phyloP scores from a whole-genome alignment of 2,113 vertebrate genomes.

The Saguinus midas region DNA sequence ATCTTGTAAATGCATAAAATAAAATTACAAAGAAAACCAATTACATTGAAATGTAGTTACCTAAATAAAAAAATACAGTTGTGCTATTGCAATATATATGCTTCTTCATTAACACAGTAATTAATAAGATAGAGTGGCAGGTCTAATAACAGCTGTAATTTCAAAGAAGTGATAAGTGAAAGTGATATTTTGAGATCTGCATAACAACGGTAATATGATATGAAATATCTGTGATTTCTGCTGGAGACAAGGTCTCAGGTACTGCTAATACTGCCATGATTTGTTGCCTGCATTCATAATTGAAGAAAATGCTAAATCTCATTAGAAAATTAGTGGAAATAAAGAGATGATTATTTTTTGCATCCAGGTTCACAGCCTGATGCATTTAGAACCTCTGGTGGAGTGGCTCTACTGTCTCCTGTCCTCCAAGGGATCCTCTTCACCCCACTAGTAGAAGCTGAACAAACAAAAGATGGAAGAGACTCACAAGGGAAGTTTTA shows the following conservation, averaged over 20 bases:
- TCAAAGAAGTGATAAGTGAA: slow-evolving; percentile 60
- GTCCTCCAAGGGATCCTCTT: background rate
- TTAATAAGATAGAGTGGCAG: slow-evolving; percentile 72
- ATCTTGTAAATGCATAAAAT: slow-evolving; percentile 43
- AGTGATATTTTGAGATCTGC: slow-evolving; percentile 64
- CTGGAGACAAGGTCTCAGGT: slow-evolving; percentile 44
- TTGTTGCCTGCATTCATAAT: slow-evolving; percentile 52
- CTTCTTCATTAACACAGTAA: slow-evolving; percentile 66
- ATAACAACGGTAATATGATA: slow-evolving; percentile 60
- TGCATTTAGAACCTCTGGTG: background rate
- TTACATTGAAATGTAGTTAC: slow-evolving; percentile 72
- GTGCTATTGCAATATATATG: slow-evolving; percentile 52
- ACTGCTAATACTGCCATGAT: background rate
- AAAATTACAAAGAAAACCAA: slow-evolving; percentile 70
- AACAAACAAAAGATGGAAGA: background rate
- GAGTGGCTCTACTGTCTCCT: background rate
- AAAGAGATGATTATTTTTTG: background rate
- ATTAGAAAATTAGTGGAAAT: slow-evolving; percentile 57
- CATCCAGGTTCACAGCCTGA: background rate
- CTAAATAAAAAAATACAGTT: slow-evolving; percentile 56
- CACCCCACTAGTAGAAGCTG: too few relatives aligned
- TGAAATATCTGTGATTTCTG: slow-evolving; percentile 50
- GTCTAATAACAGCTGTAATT: slow-evolving; percentile 72
- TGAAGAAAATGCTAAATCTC: slow-evolving; percentile 65
- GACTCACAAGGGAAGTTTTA: background rate